Conservation (phyloP, 2,113 vertebrate genomes). For the Amphiprion percula region DNA sequence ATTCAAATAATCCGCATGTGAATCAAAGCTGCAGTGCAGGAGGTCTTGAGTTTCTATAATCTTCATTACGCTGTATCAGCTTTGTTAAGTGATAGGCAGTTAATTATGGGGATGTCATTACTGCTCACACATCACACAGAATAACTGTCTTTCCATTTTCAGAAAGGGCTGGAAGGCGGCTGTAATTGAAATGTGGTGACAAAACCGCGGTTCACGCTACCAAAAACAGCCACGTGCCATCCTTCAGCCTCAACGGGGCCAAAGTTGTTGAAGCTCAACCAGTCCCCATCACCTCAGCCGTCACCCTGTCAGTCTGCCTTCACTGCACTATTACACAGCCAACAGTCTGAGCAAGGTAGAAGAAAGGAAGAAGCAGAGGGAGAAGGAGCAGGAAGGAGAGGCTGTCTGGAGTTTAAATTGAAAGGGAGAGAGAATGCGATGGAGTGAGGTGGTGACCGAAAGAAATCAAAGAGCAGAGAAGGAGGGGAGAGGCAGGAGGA, state of each 20-base stretch:
- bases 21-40: constrained; percentile 45
- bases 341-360: constrained; percentile 44
- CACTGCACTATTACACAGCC: constrained; percentile 48
- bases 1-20: constrained; percentile 20
- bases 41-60: constrained; percentile 49
- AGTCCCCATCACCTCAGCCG: constrained; percentile 57
- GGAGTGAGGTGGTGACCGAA: constrained; percentile 44
- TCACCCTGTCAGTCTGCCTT: constrained; percentile 58
- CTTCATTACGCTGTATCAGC: constrained; percentile 55
- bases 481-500: not conserved
- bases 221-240: constrained; percentile 21
- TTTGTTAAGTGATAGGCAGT: constrained; percentile 65
- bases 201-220: constrained; percentile 18
- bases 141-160: constrained; percentile 39
- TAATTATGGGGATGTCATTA: constrained; percentile 65
- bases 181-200: constrained; percentile 43
- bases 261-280: constrained; percentile 68
- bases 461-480: constrained; percentile 27
- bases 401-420: constrained; percentile 29
- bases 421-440: constrained; percentile 32
- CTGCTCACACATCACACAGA: constrained; percentile 45
- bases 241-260: constrained; percentile 17
- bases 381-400: constrained; percentile 11
- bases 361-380: constrained; percentile 7
- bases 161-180: constrained; percentile 32